Base-by-base conservation (phyloP, 2,797 vertebrate genomes). In the Clarias fuscus region DNA sequence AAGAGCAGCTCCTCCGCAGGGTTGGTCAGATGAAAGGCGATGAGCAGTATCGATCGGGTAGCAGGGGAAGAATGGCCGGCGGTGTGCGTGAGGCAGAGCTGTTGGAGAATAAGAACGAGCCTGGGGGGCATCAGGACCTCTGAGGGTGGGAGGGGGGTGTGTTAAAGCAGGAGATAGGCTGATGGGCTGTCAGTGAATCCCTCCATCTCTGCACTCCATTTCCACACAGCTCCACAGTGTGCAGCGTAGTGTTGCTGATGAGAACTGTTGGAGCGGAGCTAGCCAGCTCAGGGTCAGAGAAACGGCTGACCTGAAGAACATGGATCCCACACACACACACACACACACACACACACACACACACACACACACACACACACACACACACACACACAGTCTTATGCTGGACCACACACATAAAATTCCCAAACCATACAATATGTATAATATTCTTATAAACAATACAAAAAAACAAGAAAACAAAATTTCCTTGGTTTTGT, bases 11-110 rank as follows among this genome's bases (percentile, higher is more conserved):
- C 92, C 93, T 95, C 93, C 93, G 92, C 92, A 94, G 93, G 93
- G 92, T 91, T 93, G 94, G 95, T 95, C 95, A 95, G 95, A 95
- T 96, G 93, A 96, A 96, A 95, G 95, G 93, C 93, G 90, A 95
- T 94, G 94, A 94, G 95, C 91, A 82, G 82, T 93, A 96, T 96
- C 88, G 95, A 96, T 96, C 92, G 92, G 88, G 90, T 86, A 91
- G 86, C 90, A 82, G 78, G 87, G 88, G 85, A 90, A 82, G 91
- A 87, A 88, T 90, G 91, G 91, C 91, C 89, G 91, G 92, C 85
- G 90, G 93, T 93, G 93, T 89, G 93, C 90, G 85, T 91, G 92
- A 94, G 93, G 92, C 91, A 92, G 91, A 93, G 93, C 93, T 95
- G 93, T 93, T 93, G 93, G 93, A 93, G 92, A 92, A 92, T 90